Conservation (phyloP, 1,140 invertebrate species). For the Rhysida immarginata region DNA sequence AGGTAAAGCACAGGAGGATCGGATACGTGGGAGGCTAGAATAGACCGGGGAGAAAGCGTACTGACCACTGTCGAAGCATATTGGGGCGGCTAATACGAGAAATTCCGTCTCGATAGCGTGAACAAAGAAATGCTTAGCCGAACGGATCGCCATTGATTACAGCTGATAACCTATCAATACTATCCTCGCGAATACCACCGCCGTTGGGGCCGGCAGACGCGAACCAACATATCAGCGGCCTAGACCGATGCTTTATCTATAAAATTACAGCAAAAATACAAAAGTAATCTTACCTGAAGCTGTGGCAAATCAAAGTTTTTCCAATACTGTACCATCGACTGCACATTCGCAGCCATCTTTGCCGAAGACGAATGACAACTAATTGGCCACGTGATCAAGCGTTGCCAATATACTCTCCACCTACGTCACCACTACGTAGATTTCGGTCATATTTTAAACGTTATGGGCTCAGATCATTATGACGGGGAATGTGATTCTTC, state of each 20-base stretch:
- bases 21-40: too few species aligned
- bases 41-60: background rate
- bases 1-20: background rate
- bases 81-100: background rate
- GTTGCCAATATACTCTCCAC: slow-evolving; percentile 11
- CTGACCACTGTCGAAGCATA: background rate
- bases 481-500: background rate
- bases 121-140: slow-evolving; percentile 5
- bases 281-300: slow-evolving; percentile 28
- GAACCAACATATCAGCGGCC: background rate
- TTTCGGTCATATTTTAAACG: slow-evolving; percentile 1
- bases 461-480: slow-evolving; percentile 5
- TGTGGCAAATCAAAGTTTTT: slow-evolving; percentile 35
- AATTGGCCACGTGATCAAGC: slow-evolving; percentile 32
- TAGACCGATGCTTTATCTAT: background rate
- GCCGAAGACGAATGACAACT: slow-evolving; percentile 28
- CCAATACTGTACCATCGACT: slow-evolving; percentile 35
- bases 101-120: background rate
- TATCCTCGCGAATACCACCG: background rate
- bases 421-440: slow-evolving; percentile 1
- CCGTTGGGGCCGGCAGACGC: background rate
- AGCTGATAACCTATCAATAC: slow-evolving; percentile 23
- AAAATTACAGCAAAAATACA: background rate
- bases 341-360: slow-evolving; percentile 36
- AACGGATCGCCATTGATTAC: slow-evolving; percentile 24